Evolutionary conservation across 2,797 vertebrate species (phyloP), one percentile per base, ranked within the genome.

Genomic region (Danio kyathit): DNA sequence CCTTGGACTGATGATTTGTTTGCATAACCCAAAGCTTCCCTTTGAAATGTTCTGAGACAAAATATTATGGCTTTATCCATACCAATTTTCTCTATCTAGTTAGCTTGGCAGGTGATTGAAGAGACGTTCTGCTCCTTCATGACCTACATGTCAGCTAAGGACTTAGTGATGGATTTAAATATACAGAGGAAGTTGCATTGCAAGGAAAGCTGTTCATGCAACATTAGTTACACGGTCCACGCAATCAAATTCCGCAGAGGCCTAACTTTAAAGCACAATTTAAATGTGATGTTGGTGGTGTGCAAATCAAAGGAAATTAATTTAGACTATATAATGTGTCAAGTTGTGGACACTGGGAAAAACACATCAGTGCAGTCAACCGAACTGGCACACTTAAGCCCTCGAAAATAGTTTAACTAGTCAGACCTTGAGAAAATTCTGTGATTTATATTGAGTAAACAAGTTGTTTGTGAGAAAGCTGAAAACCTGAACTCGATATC

Each of bases 111-210:
- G 44, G 72, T 79, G 60, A 84, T 74, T 56, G 73, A 71, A 64
- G 77, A 82, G 72, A 84, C 63, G 29, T 49, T 81, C 60, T 56
- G 40, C 66, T 83, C 65, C 48, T 76, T 67, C 66, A 59, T 56
- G 76, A 78, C 83, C 85, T 75, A 64, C 52, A 51, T 51, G 66
- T 63, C 52, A 72, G 77, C 76, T 82, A 57, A 83, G 80, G 66
- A 57, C 60, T 81, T 69, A 54, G 52, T 80, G 85, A 86, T 65
- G 69, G 74, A 79, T 84, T 81, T 63, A 73, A 79, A 46, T 66
- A 76, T 71, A 61, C 73, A 21, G 44, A 43, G 72, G 29, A 19
- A 61, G 72, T 51, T 76, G 51, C 80, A 67, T 48, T 10, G 63
- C 40, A 70, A 29, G 21, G 71, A 41, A 72, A 65, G 21, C 41